Evolutionary conservation across 2,888 invertebrate genomes (phyloP).

Genomic region (Hyalella azteca): DNA sequence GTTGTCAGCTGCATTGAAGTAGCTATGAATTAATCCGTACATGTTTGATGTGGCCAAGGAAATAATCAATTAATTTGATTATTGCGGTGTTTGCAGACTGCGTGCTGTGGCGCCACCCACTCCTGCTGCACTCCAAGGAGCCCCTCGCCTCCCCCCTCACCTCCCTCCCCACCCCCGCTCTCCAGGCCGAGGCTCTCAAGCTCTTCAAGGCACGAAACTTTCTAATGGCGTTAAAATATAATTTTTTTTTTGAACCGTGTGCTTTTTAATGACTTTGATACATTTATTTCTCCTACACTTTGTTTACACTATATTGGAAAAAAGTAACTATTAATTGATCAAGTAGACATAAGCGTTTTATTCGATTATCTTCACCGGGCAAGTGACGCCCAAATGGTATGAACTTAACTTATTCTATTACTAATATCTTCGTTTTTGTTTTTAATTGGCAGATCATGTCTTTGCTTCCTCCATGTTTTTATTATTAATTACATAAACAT

Average conservation of each 20-base stretch:
- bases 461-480: too few relatives aligned
- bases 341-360: not conserved
- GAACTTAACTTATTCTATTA: not conserved
- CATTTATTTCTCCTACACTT: too few relatives aligned
- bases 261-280: not conserved
- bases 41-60: not conserved
- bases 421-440: too few relatives aligned
- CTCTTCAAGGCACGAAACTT: slow-evolving; percentile 93
- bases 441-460: too few relatives aligned
- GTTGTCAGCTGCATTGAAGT: too few relatives aligned
- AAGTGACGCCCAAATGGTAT: not conserved
- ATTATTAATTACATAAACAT: too few relatives aligned
- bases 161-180: slow-evolving; percentile 83
- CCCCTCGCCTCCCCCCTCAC: slow-evolving; percentile 87
- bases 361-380: not conserved
- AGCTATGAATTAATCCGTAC: not conserved
- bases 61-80: not conserved
- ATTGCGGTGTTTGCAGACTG: slow-evolving; percentile 69
- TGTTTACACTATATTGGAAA: too few relatives aligned
- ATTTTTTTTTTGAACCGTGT: too few relatives aligned
- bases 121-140: slow-evolving; percentile 87
- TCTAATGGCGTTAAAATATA: too few relatives aligned
- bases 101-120: slow-evolving; percentile 92
- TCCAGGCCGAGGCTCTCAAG: slow-evolving; percentile 90
- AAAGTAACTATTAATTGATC: too few relatives aligned